These are phyloP conservation scores for Planococcus citri DNA, from an alignment of 1,140 invertebrate species.

Conservation along the genomic window DNA sequence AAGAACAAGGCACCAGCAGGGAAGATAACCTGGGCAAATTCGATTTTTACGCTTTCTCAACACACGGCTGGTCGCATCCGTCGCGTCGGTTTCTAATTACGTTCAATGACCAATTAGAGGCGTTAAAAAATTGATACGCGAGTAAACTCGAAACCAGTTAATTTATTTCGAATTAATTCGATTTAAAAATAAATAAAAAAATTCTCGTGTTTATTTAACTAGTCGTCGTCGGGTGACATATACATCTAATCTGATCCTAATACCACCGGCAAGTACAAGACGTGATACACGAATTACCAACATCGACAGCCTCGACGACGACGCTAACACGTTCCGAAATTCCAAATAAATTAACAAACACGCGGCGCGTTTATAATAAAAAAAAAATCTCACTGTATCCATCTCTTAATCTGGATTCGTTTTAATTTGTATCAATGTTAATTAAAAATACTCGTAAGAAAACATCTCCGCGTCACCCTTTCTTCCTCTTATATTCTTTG, in stretches of 20 bases:
- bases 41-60: not conserved
- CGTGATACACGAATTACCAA: not conserved
- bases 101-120: not conserved
- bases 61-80: too few species aligned
- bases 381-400: not conserved
- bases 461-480: not conserved
- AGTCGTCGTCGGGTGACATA: not conserved
- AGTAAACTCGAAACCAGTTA: not conserved
- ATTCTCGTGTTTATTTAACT: conserved; percentile 1
- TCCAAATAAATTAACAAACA: not conserved
- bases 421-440: conserved; percentile 4
- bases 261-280: not conserved
- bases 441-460: not conserved
- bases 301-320: not conserved
- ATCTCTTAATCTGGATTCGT: not conserved
- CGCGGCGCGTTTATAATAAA: not conserved
- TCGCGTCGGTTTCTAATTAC: conserved; percentile 8
- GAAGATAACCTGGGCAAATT: not conserved
- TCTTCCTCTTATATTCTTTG: too few species aligned
- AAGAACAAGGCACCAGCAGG: not conserved
- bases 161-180: conserved; percentile 3
- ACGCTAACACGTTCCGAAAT: not conserved
- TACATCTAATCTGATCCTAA: not conserved
- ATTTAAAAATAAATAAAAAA: not conserved
- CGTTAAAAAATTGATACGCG: too few species aligned